Evolutionary conservation across 2,113 vertebrate genomes (phyloP).

Genomic region (Butorides virescens): DNA sequence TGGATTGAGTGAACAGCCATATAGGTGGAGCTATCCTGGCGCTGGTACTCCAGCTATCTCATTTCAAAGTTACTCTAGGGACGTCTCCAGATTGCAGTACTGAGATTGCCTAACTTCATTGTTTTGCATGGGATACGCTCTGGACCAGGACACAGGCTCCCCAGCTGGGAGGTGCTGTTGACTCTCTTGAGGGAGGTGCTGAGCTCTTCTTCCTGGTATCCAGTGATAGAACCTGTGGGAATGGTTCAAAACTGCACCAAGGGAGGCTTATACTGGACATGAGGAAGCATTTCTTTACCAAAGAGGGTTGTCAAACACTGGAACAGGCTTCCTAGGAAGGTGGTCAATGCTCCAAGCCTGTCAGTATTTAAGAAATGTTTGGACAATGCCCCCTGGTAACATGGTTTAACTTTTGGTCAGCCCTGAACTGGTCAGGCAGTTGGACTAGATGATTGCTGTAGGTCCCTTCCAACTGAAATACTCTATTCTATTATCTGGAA

Average conservation of each 20-base stretch:
- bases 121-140: neutral
- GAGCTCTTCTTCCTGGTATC: neutral
- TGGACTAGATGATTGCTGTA: neutral
- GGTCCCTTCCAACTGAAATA: neutral
- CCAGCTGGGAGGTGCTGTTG: neutral
- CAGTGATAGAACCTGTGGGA: accelerated
- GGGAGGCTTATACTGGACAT: neutral
- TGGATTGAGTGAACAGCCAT: neutral
- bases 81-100: neutral
- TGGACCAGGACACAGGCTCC: neutral
- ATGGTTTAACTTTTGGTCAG: neutral
- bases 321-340: neutral
- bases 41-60: neutral
- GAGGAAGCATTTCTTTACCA: neutral
- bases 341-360: neutral
- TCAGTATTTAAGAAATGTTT: neutral
- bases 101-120: neutral
- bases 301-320: neutral
- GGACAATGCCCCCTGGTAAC: neutral
- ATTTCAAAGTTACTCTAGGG: neutral
- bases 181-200: neutral
- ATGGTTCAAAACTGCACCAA: neutral
- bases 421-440: neutral
- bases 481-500: neutral
- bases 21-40: neutral